Evolutionary conservation across 2,113 vertebrate species (phyloP), one percentile per base, ranked within the genome.

Genomic region (Piprites chloris): DNA sequence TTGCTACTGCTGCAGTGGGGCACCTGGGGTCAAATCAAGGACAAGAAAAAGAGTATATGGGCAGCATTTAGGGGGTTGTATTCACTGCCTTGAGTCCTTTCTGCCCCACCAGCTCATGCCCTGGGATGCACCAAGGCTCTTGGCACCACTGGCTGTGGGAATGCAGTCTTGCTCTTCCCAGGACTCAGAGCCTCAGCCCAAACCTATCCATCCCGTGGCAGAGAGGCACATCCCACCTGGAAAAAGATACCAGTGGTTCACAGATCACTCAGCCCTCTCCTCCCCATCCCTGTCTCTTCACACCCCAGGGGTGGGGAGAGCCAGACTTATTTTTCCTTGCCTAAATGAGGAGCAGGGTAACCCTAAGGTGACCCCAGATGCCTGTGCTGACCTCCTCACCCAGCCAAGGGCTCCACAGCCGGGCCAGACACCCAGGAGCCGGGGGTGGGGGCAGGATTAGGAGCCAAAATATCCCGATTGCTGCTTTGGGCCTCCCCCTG

Each of bases 341-440:
- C 85, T 56, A 79, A 86, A 66, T 42, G 81, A 84, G 72, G 81
- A 72, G 32, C 49, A 32, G 50, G 46, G 93, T 69, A 89, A 65
- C 67, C 88, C 80, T 72, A n/a, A 71, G 35, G 67, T 23, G 96
- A 96, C 94, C 97, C 67, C 74, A 85, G 76, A 97, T 96, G 92
- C 96, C 78, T 96, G 89, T 1, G 55, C 73, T 97, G 96, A 97
- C 97, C 97, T 95, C 32, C 82, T 95, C 93, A 89, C 94, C 92
- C 94, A 63, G 76, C 90, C 89, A 67, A 30, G 75, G 87, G 89
- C 62, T 69, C 19, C 9, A 75, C 75, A 62, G 87, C 94, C 82
- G 14, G n/a, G 68, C 89, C 89, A 95, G 97, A 97, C 96, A 95
- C 95, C 79, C 79, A 22, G 95, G 96, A 97, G 96, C 95, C 96